Percentiles rank a stretch among this genome's conserved stretches.
Conservation (phyloP, 1,140 invertebrate species). For the Galleria mellonella region DNA sequence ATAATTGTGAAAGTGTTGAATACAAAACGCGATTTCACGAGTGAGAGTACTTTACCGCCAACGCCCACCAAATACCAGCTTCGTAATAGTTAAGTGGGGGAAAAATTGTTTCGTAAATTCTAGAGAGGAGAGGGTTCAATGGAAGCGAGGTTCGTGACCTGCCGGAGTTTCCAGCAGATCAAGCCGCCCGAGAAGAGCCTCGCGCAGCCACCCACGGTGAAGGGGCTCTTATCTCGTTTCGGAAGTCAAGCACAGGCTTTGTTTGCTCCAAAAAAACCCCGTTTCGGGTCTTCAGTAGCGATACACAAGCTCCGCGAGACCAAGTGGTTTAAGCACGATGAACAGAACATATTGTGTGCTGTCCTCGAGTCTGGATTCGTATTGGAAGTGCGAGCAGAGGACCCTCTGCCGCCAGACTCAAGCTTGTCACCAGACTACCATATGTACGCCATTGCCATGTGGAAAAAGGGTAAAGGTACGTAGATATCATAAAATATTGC, state of each 20-base stretch:
- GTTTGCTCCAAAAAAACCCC: conserved; percentile 68
- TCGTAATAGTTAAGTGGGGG: conserved; percentile 33
- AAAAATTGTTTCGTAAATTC: conserved; percentile 42
- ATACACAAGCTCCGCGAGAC: conserved; percentile 80
- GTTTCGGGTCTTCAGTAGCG: conserved; percentile 78
- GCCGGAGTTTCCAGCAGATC: conserved; percentile 70
- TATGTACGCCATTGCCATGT: conserved; percentile 78
- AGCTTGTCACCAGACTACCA: conserved; percentile 64
- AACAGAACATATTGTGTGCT: conserved; percentile 79
- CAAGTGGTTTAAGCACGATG: conserved; percentile 80
- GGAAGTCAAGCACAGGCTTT: conserved; percentile 72
- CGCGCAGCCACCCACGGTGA: conserved; percentile 61
- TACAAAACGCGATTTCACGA: conserved; percentile 51
- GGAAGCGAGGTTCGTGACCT: conserved; percentile 75
- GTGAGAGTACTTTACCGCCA: conserved; percentile 52
- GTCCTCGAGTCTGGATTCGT: conserved; percentile 81
- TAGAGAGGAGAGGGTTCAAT: conserved; percentile 64
- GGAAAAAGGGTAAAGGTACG: conserved; percentile 80
- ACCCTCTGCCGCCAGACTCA: conserved; percentile 58
- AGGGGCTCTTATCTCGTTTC: conserved; percentile 69
- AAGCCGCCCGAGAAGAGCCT: conserved; percentile 71
- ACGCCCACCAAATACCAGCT: conserved; percentile 12
- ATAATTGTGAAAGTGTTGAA: conserved; percentile 66
- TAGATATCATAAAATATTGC: conserved; percentile 13
- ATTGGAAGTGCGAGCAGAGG: conserved; percentile 75